Conservation (phyloP, 2,113 vertebrate genomes). For the Pyxicephalus adspersus region DNA sequence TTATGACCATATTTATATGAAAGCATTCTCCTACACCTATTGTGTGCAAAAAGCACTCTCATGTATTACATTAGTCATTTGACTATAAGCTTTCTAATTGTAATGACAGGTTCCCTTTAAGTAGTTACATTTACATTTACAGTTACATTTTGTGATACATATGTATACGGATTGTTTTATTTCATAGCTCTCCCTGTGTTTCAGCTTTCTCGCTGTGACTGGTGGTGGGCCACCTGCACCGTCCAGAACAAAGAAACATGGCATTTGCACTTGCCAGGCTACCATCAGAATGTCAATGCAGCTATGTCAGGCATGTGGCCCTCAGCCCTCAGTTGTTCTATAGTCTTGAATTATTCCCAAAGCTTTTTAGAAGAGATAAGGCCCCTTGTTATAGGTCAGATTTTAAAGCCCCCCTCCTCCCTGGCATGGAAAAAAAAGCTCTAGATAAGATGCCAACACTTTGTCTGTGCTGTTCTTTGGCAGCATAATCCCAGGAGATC, state of each 20-base stretch:
- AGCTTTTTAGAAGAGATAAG: conserved; percentile 48
- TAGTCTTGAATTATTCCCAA: conserved; percentile 43
- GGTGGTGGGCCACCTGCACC: conserved; percentile 26
- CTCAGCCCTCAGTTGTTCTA: conserved; percentile 37
- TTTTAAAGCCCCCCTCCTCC: conserved; percentile 43
- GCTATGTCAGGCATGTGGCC: conserved; percentile 29
- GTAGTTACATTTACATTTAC: no score
- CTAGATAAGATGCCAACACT: conserved; percentile 45
- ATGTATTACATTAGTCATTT: no score
- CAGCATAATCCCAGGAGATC: conserved; percentile 49
- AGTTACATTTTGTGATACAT: no score
- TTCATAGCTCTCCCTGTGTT: no score
- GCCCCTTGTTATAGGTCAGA: conserved; percentile 45
- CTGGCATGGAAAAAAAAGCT: conserved; percentile 44
- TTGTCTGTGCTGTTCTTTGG: conserved; percentile 21
- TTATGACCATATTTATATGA: no score
- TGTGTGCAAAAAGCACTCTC: no score
- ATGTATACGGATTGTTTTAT: not conserved
- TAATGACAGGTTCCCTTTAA: no score
- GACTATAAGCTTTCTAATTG: no score
- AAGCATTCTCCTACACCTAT: no score
- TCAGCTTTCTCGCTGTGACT: no score
- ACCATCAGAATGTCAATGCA: conserved; percentile 20
- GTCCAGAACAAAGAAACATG: not conserved
- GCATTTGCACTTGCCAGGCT: conserved; percentile 12